Evolutionary conservation across 2,113 vertebrate species (phyloP).

Genomic region (Indri indri): DNA sequence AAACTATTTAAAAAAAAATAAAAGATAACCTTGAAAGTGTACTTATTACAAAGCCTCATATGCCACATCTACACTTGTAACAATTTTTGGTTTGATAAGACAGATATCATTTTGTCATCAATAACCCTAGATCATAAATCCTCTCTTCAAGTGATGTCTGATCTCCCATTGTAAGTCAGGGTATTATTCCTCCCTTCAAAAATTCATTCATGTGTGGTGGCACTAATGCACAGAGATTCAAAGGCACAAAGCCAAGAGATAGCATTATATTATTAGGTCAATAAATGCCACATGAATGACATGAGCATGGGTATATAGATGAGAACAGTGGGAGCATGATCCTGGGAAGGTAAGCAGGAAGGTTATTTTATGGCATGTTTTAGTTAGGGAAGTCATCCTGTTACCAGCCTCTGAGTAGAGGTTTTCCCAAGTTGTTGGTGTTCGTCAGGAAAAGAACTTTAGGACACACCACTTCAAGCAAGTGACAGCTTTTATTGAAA

Average conservation of each 20-base stretch:
- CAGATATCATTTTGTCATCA: not conserved
- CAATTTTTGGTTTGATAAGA: not conserved
- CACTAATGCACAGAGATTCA: not conserved
- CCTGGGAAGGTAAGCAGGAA: not conserved
- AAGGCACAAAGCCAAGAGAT: not conserved
- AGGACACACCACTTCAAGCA: too few species aligned
- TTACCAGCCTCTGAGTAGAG: too few species aligned
- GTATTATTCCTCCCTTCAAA: not conserved
- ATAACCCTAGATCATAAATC: not conserved
- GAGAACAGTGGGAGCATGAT: not conserved
- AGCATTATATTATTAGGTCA: not conserved
- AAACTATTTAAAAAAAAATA: not conserved
- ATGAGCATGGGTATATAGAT: not conserved
- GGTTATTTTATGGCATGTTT: not conserved
- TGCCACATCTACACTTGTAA: not conserved
- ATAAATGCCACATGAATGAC: not conserved
- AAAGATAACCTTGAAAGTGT: not conserved
- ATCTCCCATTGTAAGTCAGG: not conserved
- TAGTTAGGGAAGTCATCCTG: not conserved
- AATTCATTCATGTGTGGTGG: not conserved
- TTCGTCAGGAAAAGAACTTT: too few species aligned
- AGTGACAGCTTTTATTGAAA: too few species aligned
- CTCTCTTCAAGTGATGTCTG: not conserved
- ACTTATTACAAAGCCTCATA: not conserved
- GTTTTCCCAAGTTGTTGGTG: too few species aligned